phyloP scores from a whole-genome alignment of 2,797 vertebrate species.

The Darevskia nairensis region DNA sequence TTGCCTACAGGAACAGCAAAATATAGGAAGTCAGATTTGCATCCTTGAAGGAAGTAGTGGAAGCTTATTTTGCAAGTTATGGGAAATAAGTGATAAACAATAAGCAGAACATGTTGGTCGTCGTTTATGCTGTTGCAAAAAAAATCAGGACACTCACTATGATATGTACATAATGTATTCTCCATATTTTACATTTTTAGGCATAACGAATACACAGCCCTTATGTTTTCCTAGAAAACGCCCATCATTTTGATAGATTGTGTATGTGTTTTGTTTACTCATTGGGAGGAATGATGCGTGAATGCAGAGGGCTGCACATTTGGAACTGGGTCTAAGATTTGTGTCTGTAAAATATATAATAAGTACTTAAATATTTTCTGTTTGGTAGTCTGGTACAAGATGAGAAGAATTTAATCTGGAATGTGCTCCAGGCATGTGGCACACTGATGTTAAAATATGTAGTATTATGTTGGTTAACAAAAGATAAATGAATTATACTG shows the following conservation, averaged over 20 bases:
- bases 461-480: neutral
- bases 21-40: neutral
- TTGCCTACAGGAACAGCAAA: constrained; percentile 48
- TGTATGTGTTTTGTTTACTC: neutral
- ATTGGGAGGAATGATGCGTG: neutral
- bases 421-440: neutral
- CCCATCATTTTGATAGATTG: neutral
- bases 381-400: neutral
- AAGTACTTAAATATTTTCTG: neutral
- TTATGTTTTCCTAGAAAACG: neutral
- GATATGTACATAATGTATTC: neutral
- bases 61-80: neutral
- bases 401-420: neutral
- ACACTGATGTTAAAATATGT: neutral
- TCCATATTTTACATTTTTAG: neutral
- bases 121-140: neutral
- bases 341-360: neutral
- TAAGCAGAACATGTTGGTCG: neutral
- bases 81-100: neutral
- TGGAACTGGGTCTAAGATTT: neutral
- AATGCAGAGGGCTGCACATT: neutral
- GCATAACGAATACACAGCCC: neutral
- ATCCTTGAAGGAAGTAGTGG: neutral
- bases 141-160: neutral
- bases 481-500: neutral